Evolutionary conservation across 2,797 vertebrate genomes (phyloP).

Genomic region (Trematomus bernacchii): DNA sequence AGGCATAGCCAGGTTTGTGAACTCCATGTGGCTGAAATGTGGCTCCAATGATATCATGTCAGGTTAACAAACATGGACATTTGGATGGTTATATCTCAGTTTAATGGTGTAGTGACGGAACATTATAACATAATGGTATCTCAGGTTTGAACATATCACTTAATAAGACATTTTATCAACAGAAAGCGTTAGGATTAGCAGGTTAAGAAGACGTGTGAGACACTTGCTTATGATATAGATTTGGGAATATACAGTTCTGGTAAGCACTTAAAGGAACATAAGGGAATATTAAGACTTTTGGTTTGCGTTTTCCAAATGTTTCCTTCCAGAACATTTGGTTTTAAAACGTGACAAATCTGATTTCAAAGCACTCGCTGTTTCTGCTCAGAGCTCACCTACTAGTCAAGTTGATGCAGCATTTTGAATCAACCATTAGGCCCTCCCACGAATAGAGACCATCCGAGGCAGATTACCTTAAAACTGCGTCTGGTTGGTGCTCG

Average conservation of each 20-base stretch:
- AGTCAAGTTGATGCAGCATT: constrained; percentile 28
- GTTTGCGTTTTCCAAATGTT: constrained; percentile 60
- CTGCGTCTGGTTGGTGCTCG: constrained; percentile 34
- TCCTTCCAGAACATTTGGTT: constrained; percentile 56
- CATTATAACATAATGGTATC: constrained; percentile 70
- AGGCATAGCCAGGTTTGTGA: constrained; percentile 56
- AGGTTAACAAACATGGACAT: constrained; percentile 49
- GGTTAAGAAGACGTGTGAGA: constrained; percentile 18
- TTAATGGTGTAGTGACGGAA: constrained; percentile 53
- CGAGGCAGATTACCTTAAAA: constrained; percentile 49
- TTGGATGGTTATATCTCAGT: constrained; percentile 56
- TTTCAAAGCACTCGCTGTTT: constrained; percentile 50
- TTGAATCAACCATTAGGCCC: constrained; percentile 28
- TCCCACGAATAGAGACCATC: constrained; percentile 35
- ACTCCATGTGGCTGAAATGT: constrained; percentile 52
- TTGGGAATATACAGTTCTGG: constrained; percentile 38
- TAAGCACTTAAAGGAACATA: constrained; percentile 38
- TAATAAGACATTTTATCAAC: constrained; percentile 57
- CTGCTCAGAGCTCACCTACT: constrained; percentile 34
- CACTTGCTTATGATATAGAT: constrained; percentile 23
- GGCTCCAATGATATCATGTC: constrained; percentile 59
- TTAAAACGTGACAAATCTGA: constrained; percentile 32
- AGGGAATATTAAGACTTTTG: constrained; percentile 51
- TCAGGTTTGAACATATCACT: constrained; percentile 80
- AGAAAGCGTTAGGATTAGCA: constrained; percentile 37